phyloP scores from a whole-genome alignment of 2,888 invertebrate genomes.

The Euphydryas editha region DNA sequence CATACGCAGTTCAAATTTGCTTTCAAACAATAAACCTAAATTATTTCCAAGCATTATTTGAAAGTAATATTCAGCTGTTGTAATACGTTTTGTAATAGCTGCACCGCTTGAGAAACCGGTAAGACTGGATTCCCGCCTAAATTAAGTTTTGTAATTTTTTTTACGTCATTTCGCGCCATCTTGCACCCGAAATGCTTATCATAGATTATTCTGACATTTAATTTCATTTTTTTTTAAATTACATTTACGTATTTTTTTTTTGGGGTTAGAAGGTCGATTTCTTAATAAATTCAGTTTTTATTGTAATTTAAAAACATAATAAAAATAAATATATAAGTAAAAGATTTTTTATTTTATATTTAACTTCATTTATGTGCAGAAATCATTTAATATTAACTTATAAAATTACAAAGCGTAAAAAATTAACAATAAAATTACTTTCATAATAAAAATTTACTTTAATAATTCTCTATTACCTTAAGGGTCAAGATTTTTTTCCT shows the following conservation, averaged over 20 bases:
- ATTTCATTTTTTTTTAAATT: background rate
- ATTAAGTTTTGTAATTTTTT: slow-evolving; percentile 6
- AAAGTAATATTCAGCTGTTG: slow-evolving; percentile 30
- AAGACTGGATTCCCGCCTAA: slow-evolving; percentile 21
- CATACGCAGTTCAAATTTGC: background rate
- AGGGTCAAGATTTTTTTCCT: too few species aligned
- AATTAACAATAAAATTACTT: too few species aligned
- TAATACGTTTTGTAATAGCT: slow-evolving; percentile 31
- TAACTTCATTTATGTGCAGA: too few species aligned
- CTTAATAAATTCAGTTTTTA: background rate
- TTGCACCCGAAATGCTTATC: slow-evolving; percentile 7
- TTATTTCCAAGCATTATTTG: slow-evolving; percentile 16
- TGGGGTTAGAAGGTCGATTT: background rate
- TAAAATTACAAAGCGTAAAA: too few species aligned
- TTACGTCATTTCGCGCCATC: slow-evolving; percentile 7
- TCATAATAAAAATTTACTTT: too few species aligned
- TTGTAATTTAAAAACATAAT: background rate
- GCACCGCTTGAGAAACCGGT: slow-evolving; percentile 32
- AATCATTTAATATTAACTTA: too few species aligned
- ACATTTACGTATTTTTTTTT: background rate
- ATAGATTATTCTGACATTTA: background rate
- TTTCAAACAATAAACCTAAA: slow-evolving; percentile 10
- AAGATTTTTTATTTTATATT: too few species aligned
- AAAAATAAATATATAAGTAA: background rate
- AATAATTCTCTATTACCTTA: too few species aligned